A percentile compares a stretch with the other conserved stretches of the same genome.
Evolutionary conservation across 37 sponge, comb jelly and placozoan species (phyloP).

Genomic region (Petrosia ficiformis): DNA sequence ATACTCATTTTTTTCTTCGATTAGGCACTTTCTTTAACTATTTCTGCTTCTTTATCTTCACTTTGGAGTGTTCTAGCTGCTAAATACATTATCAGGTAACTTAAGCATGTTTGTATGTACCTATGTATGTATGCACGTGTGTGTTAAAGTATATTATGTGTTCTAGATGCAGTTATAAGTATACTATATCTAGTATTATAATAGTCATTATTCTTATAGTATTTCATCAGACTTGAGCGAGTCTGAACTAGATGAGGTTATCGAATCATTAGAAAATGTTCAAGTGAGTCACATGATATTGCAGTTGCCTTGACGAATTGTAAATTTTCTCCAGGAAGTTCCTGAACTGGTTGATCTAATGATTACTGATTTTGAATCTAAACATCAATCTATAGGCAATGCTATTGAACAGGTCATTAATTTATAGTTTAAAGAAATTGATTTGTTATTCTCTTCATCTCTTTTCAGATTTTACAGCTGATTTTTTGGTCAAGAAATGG

Average conservation of each 20-base stretch:
- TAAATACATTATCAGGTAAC: constrained; percentile 40
- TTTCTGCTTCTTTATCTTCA: constrained; percentile 12
- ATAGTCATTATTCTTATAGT: no score
- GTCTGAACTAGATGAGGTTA: constrained; percentile 17
- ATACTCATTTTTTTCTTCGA: neutral
- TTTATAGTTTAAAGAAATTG: neutral
- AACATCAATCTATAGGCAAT: constrained; percentile 4
- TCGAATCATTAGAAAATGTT: constrained; percentile 3
- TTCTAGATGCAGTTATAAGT: no score
- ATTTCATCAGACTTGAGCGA: neutral
- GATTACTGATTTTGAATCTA: constrained; percentile 28
- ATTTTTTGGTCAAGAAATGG: constrained; percentile 69
- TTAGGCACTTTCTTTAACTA: constrained; percentile 17
- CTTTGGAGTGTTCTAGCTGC: constrained; percentile 53
- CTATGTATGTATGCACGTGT: no score
- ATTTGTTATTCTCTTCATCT: neutral
- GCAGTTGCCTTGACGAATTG: no score
- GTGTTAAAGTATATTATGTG: no score
- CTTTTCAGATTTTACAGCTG: constrained; percentile 42
- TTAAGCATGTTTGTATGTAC: no score
- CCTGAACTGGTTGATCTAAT: constrained; percentile 26
- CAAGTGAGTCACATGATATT: no score
- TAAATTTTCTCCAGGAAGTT: constrained; percentile 34
- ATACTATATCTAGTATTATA: no score
- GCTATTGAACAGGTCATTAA: constrained; percentile 14